Conservation (phyloP, 2,113 vertebrate genomes). For the Gymnogyps californianus region DNA sequence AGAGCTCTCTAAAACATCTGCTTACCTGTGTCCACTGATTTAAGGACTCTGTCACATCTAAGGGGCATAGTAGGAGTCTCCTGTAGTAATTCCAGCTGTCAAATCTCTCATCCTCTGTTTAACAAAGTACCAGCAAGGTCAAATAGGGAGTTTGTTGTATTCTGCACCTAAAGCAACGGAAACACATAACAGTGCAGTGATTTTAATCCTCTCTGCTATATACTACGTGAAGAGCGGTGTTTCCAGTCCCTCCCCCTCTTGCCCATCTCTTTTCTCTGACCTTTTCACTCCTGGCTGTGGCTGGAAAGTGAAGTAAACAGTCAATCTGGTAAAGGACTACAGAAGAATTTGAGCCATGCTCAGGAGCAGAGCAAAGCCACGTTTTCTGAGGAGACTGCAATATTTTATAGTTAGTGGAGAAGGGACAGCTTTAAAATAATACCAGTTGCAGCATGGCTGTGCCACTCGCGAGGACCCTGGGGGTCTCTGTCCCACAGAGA, state of each 20-base stretch:
- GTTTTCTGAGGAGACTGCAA: not conserved
- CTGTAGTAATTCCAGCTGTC: not conserved
- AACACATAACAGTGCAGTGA: not conserved
- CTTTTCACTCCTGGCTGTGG: not conserved
- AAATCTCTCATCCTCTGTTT: not conserved
- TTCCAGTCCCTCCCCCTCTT: not conserved
- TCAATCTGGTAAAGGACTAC: not conserved
- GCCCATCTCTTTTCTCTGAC: not conserved
- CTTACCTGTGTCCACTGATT: not conserved
- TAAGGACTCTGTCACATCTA: not conserved
- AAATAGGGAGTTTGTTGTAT: not conserved
- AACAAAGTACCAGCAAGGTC: not conserved
- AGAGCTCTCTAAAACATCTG: not conserved
- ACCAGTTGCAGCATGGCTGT: not conserved
- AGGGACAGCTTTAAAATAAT: not conserved
- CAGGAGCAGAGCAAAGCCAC: not conserved
- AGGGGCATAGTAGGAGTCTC: not conserved
- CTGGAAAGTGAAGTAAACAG: not conserved
- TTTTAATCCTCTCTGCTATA: not conserved
- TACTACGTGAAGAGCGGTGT: not conserved
- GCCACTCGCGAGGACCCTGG: rapidly evolving
- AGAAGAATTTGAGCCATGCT: not conserved
- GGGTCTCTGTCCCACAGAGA: not conserved
- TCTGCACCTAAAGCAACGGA: not conserved
- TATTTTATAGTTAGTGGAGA: not conserved